These are phyloP conservation scores for Tachina grossa DNA, from an alignment of 2,888 invertebrate genomes.

Conservation along the genomic window DNA sequence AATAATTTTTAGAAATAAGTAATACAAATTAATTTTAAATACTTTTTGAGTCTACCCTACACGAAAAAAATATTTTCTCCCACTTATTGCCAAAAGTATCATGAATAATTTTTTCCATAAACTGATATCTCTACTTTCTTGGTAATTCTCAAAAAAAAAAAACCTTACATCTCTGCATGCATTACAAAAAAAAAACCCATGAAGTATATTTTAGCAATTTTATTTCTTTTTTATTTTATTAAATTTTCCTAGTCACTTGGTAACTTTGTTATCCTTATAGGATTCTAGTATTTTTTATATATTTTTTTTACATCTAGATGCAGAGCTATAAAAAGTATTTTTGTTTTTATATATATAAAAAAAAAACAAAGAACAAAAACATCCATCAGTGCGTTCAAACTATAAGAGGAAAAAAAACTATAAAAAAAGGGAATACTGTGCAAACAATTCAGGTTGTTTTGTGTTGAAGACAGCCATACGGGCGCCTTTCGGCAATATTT, in stretches of 20 bases:
- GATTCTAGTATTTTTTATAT: slow-evolving; percentile 6
- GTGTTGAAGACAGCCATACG: slow-evolving; percentile 65
- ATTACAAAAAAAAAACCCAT: background rate
- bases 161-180: slow-evolving; percentile 5
- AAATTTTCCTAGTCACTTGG: slow-evolving; percentile 51
- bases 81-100: slow-evolving; percentile 59
- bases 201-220: slow-evolving; percentile 31
- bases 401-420: slow-evolving; percentile 20
- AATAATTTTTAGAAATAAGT: too few species aligned
- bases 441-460: slow-evolving; percentile 67
- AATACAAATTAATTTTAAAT: background rate
- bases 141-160: background rate
- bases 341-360: background rate
- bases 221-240: background rate
- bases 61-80: background rate
- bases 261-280: slow-evolving; percentile 62
- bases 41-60: background rate
- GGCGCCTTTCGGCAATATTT: slow-evolving; percentile 68
- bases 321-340: slow-evolving; percentile 58
- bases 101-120: slow-evolving; percentile 58
- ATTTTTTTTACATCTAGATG: slow-evolving; percentile 32
- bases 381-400: slow-evolving; percentile 30
- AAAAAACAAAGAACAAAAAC: background rate
- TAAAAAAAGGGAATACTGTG: slow-evolving; percentile 33
- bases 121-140: slow-evolving; percentile 22